A percentile compares a stretch with the other conserved stretches of the same genome.
These are phyloP conservation scores for Heliornis fulica DNA, from an alignment of 2,113 vertebrate genomes.

Conservation along the genomic window DNA sequence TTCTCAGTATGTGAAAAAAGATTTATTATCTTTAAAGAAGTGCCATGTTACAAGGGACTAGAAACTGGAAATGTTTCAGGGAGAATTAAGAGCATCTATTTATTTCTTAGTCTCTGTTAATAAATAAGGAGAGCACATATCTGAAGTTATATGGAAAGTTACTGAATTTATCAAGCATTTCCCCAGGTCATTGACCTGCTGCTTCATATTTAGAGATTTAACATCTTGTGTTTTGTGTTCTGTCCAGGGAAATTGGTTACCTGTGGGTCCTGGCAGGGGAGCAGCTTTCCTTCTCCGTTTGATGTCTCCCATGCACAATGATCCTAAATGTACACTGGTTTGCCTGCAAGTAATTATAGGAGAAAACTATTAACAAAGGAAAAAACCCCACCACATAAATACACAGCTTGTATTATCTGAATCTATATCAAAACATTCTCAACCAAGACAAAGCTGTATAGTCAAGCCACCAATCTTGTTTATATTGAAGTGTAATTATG, in stretches of 20 bases:
- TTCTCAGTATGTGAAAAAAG: not conserved
- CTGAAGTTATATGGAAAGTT: not conserved
- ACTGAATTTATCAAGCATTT: conserved; percentile 27
- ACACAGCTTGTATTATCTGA: conserved; percentile 71
- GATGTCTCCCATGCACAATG: conserved; percentile 93
- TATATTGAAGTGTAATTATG: conserved; percentile 94
- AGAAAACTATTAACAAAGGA: conserved; percentile 75
- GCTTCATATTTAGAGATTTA: conserved; percentile 23
- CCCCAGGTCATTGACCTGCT: not conserved
- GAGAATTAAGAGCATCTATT: not conserved
- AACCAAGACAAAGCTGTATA: conserved; percentile 71
- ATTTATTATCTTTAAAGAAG: not conserved
- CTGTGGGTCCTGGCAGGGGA: conserved; percentile 87
- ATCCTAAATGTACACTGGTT: conserved; percentile 96
- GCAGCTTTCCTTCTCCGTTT: conserved; percentile 96
- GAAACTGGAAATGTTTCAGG: not conserved
- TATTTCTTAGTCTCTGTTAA: not conserved
- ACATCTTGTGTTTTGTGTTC: not conserved
- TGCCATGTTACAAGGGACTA: not conserved
- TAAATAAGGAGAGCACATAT: not conserved
- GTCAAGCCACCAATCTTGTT: conserved; percentile 90
- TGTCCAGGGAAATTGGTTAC: conserved; percentile 74
- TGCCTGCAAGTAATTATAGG: conserved; percentile 88
- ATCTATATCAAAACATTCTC: conserved; percentile 75
- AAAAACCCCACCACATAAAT: conserved; percentile 61